phyloP scores from a whole-genome alignment of 1,140 invertebrate species.

The Chymomyza costata region DNA sequence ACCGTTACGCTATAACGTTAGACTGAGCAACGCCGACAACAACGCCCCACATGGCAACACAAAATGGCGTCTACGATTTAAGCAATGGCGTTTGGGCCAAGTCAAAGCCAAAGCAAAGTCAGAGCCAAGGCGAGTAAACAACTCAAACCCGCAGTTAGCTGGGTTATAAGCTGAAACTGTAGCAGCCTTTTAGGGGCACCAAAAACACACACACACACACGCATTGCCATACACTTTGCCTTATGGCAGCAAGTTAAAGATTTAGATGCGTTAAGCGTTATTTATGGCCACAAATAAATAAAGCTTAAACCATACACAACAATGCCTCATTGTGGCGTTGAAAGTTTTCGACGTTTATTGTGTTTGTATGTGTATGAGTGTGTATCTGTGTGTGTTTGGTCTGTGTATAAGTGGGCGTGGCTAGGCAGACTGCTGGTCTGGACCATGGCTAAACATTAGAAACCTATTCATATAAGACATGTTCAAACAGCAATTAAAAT shows the following conservation, averaged over 20 bases:
- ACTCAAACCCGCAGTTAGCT: conserved; percentile 29
- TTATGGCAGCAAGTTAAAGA: conserved; percentile 53
- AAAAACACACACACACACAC: conserved; percentile 23
- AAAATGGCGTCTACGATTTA: conserved; percentile 37
- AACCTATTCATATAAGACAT: too few relatives aligned
- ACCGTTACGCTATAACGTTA: too few relatives aligned
- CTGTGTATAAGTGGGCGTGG: too few relatives aligned
- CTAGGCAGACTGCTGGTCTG: too few relatives aligned
- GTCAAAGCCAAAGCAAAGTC: conserved; percentile 59
- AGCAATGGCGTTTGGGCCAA: conserved; percentile 66
- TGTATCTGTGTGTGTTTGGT: neutral
- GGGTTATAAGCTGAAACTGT: conserved; percentile 5
- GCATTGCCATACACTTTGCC: too few relatives aligned
- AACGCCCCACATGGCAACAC: conserved; percentile 12
- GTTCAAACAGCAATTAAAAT: too few relatives aligned
- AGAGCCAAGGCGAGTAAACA: conserved; percentile 61
- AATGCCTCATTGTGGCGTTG: conserved; percentile 71
- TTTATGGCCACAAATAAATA: conserved; percentile 73
- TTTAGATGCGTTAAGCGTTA: conserved; percentile 73
- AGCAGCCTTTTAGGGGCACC: conserved; percentile 14
- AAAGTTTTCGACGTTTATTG: conserved; percentile 71
- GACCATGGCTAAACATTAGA: too few relatives aligned
- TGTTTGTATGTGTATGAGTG: conserved; percentile 31
- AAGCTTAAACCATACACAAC: conserved; percentile 72
- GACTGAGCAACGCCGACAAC: neutral